Conservation (phyloP, 2,888 invertebrate genomes). For the Pristionchus maxplancki region DNA sequence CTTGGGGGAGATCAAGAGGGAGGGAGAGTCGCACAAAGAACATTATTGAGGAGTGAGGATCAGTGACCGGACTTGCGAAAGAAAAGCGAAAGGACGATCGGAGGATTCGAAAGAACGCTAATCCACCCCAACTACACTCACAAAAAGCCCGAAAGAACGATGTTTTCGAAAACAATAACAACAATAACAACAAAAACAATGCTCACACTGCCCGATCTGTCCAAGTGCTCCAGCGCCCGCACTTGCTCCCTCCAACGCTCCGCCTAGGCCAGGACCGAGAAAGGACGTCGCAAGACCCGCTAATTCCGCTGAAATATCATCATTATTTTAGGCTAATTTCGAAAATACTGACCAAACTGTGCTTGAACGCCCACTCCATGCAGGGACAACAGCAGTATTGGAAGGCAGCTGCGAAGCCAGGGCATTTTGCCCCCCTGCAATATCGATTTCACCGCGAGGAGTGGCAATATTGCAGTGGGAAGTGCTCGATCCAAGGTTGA, state of each 20-base stretch:
- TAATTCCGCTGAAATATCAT: conserved; percentile 43
- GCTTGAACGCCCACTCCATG: not conserved
- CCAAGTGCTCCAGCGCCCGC: conserved; percentile 37
- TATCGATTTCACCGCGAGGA: not conserved
- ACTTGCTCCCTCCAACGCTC: conserved; percentile 30
- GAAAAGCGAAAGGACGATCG: not conserved
- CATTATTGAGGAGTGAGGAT: conserved; percentile 33
- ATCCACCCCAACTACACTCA: not conserved
- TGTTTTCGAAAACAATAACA: not conserved
- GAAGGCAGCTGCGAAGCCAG: not conserved
- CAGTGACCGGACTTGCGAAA: conserved; percentile 26
- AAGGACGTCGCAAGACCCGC: conserved; percentile 41
- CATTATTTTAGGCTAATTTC: no score
- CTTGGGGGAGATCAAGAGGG: conserved; percentile 6
- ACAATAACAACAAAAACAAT: not conserved
- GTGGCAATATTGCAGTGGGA: not conserved
- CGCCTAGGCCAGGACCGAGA: conserved; percentile 39
- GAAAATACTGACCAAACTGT: not conserved
- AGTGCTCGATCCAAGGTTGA: not conserved
- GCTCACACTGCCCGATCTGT: conserved; percentile 52
- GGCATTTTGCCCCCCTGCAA: conserved; percentile 4
- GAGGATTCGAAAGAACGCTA: not conserved
- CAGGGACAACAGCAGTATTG: conserved; percentile 11
- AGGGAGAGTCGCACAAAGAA: conserved; percentile 26
- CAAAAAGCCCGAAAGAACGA: not conserved